Evolutionary conservation across 1,140 invertebrate species (phyloP), one percentile per base, ranked within the genome.

Genomic region (Microplitis demolitor): DNA sequence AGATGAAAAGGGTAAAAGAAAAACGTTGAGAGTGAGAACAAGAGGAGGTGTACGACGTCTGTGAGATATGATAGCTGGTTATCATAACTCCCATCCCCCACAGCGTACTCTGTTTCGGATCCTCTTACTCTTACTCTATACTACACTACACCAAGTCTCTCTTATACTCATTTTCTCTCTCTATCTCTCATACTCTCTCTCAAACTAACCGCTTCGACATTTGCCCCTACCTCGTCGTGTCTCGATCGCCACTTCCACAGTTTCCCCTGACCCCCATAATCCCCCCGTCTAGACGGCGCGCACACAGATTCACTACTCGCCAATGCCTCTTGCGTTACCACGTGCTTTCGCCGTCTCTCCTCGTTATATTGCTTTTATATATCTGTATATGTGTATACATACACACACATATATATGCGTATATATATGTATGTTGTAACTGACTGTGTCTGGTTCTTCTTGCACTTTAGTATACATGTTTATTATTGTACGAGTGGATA

Each of bases 61-160:
- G 79, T 82, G 80, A 82, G 80, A 82, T 82, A 82, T 80, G 81
- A 83, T 83, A 83, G 81, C 79, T 77, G 78, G 81, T 82, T 83
- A 83, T 83, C 80, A 82, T 78, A 74, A 73, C 72, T 62, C 75
- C 24, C 70, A 75, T 69, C 61, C 77, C 66, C 35, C 51, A 39
- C 31, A 13, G 31, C 45, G 45, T 53, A 8, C 33, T 66, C 62
- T 62, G 16, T 37, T 45, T 8, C 72, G 14, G 39, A 31, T 24
- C 68, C 71, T 76, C 75, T 72, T 63, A 60, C 73, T 71, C 74
- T 70, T 54, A 70, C 60, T 66, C 66, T 72, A 24, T 24, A 24
- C 24, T 24, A 24, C 24, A 24, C 58, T n/a, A 51, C 54, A 4
- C 16, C 39, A 31, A 33, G 33, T 24, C 24, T 24, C 56, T 73